A percentile compares a stretch with the other conserved stretches of the same genome.
Conservation (phyloP, 2,888 invertebrate genomes). For the Thalpophila matura region DNA sequence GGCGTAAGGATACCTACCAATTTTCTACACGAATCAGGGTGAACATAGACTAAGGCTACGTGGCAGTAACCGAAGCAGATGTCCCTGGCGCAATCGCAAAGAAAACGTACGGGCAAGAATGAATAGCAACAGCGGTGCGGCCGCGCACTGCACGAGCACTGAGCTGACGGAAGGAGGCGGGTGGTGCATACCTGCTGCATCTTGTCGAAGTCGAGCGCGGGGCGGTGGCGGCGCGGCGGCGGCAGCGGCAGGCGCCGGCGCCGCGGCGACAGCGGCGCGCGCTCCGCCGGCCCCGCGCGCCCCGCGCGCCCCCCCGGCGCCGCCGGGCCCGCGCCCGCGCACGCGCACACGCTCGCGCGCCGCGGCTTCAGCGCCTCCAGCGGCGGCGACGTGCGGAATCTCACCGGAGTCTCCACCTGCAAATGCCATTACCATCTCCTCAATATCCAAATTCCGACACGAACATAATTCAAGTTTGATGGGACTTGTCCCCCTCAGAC, state of each 20-base stretch:
- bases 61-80: too few species aligned
- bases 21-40: too few species aligned
- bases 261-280: slow-evolving; percentile 84
- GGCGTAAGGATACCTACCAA: too few species aligned
- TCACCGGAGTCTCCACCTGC: slow-evolving; percentile 94
- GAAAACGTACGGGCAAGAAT: too few species aligned
- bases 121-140: too few species aligned
- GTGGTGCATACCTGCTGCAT: slow-evolving; percentile 95
- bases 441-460: background rate
- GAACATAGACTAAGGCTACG: too few species aligned
- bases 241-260: slow-evolving; percentile 84
- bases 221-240: slow-evolving; percentile 92
- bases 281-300: slow-evolving; percentile 84
- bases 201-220: slow-evolving; percentile 98
- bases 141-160: too few species aligned
- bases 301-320: slow-evolving; percentile 86
- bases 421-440: slow-evolving; percentile 49
- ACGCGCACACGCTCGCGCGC: slow-evolving; percentile 81
- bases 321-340: slow-evolving; percentile 84
- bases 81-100: too few species aligned
- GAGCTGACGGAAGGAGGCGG: background rate
- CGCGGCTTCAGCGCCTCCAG: slow-evolving; percentile 96
- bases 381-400: slow-evolving; percentile 97
- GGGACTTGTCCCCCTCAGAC: background rate
- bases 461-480: background rate